These are phyloP conservation scores for Drosophila eohydei DNA, from an alignment of 2,888 invertebrate genomes.

Conservation along the genomic window DNA sequence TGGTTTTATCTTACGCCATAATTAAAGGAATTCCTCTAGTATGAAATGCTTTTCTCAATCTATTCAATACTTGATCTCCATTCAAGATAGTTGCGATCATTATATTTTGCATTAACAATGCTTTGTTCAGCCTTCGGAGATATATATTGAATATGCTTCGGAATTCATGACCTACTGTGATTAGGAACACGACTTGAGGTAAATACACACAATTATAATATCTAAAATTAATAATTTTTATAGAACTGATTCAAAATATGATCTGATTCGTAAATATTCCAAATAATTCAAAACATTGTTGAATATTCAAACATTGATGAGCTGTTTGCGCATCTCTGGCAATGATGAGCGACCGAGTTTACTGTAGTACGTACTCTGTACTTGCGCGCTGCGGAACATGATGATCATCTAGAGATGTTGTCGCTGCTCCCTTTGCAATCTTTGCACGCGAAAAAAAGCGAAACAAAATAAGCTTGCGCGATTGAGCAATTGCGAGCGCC, in stretches of 20 bases:
- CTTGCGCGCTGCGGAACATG: constrained; percentile 25
- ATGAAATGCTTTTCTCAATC: background rate
- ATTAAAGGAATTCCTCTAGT: background rate
- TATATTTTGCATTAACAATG: background rate
- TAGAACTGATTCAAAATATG: background rate
- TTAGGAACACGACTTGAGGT: background rate
- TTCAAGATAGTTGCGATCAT: background rate
- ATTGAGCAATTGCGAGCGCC: constrained; percentile 77
- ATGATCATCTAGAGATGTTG: constrained; percentile 37
- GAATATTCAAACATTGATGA: constrained; percentile 1
- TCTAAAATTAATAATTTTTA: background rate
- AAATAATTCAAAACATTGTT: background rate
- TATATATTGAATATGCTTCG: background rate
- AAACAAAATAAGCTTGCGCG: constrained; percentile 32
- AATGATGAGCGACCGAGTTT: constrained; percentile 15
- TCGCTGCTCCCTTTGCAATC: constrained; percentile 35
- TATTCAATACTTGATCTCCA: background rate
- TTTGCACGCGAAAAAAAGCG: constrained; percentile 62
- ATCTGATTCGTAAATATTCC: background rate
- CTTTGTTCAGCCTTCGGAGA: background rate
- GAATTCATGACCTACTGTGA: background rate
- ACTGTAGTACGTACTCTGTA: constrained; percentile 37
- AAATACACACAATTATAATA: background rate
- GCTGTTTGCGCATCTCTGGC: constrained; percentile 45
- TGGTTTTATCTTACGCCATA: too few species aligned